Conservation (phyloP, 2,113 vertebrate species). For the Abramis brama region DNA sequence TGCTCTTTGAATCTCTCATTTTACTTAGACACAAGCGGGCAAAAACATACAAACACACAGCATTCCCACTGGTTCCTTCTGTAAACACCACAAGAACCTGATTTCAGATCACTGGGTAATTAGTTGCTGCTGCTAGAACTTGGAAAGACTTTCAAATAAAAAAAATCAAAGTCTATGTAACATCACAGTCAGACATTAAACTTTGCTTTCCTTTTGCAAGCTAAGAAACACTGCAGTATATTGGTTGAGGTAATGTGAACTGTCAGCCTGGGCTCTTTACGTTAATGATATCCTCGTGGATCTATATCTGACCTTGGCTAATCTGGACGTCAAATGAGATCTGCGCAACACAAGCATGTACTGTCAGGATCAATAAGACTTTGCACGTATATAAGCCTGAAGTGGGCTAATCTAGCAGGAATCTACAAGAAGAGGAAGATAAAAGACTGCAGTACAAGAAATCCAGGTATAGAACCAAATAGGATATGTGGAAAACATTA, state of each 20-base stretch:
- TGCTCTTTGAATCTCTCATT: neutral
- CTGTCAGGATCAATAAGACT: conserved; percentile 20
- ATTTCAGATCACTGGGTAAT: conserved; percentile 1
- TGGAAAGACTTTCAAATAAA: conserved; percentile 18
- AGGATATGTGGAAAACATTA: neutral
- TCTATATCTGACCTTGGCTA: conserved; percentile 31
- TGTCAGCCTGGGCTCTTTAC: neutral
- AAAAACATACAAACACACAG: neutral
- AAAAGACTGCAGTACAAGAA: neutral
- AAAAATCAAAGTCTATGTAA: neutral
- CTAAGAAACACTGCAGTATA: conserved; percentile 9
- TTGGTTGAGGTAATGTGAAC: conserved; percentile 15
- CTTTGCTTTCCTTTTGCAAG: conserved; percentile 9
- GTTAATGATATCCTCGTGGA: neutral
- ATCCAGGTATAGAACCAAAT: neutral
- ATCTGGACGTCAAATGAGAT: conserved; percentile 39
- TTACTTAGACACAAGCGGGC: neutral
- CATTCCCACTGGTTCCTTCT: conserved; percentile 18
- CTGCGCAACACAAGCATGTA: conserved; percentile 5
- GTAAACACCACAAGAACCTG: conserved; percentile 26
- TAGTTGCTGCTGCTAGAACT: neutral
- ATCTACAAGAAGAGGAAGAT: conserved; percentile 9
- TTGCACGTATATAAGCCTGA: neutral
- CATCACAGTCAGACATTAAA: neutral
- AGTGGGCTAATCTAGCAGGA: conserved; percentile 11